These are phyloP conservation scores for Rhorus exstirpatorius DNA, from an alignment of 2,888 invertebrate species.

Conservation along the genomic window DNA sequence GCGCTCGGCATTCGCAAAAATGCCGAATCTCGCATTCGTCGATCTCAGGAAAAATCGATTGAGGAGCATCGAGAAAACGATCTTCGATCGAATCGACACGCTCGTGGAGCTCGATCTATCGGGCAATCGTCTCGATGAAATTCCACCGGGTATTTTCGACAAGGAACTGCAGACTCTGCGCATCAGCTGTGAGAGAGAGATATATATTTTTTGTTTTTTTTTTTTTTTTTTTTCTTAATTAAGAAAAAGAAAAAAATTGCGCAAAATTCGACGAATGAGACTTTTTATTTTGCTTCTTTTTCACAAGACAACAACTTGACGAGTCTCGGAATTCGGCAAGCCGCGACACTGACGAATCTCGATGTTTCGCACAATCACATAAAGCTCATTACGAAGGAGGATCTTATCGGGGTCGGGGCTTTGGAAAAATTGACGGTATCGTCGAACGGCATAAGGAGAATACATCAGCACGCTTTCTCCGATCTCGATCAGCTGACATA, in stretches of 20 bases:
- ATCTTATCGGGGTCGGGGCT: conserved; percentile 88
- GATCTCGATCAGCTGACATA: conserved; percentile 89
- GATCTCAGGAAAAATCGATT: conserved; percentile 91
- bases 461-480: conserved; percentile 90
- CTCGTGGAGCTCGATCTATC: conserved; percentile 92
- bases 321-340: conserved; percentile 89
- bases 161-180: conserved; percentile 89
- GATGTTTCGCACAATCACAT: conserved; percentile 91
- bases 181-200: conserved; percentile 75
- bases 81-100: conserved; percentile 89
- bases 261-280: too few species aligned
- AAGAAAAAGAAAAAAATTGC: too few species aligned
- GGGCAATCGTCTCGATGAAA: conserved; percentile 89
- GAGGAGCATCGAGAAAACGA: conserved; percentile 88
- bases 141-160: conserved; percentile 90
- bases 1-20: conserved; percentile 89
- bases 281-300: not conserved
- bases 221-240: not conserved
- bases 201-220: conserved; percentile 21
- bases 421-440: conserved; percentile 90
- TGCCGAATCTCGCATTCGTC: conserved; percentile 89
- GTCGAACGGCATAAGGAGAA: conserved; percentile 90
- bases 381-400: conserved; percentile 89
- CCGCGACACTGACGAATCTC: conserved; percentile 89
- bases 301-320: conserved; percentile 88